Evolutionary conservation across 2,888 invertebrate genomes (phyloP).

Genomic region (Pseudococcus longispinus): DNA sequence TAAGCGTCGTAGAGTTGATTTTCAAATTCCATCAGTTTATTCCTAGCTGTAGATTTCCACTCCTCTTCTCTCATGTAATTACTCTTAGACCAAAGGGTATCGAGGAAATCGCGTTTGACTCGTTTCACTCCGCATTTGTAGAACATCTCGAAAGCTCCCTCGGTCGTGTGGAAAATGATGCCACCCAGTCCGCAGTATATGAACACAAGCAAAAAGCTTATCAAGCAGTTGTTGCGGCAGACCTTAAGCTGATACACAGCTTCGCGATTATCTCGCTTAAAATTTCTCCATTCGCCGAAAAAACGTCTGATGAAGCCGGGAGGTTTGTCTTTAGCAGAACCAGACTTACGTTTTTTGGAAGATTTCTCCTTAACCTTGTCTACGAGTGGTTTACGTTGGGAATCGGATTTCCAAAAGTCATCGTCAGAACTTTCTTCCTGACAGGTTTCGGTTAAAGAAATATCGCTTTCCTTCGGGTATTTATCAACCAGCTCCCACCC

Average conservation of each 20-base stretch:
- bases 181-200: conserved; percentile 81
- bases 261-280: conserved; percentile 66
- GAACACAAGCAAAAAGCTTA: conserved; percentile 73
- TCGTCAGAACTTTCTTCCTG: conserved; percentile 58
- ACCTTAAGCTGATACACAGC: conserved; percentile 68
- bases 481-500: conserved; percentile 43
- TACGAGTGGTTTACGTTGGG: conserved; percentile 51
- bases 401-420: conserved; percentile 59
- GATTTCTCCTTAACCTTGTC: not conserved
- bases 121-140: conserved; percentile 88
- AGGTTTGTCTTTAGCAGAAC: not conserved
- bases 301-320: not conserved
- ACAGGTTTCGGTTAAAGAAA: not conserved
- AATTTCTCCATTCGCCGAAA: conserved; percentile 60
- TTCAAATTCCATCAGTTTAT: conserved; percentile 82
- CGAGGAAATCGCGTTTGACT: conserved; percentile 85
- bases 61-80: conserved; percentile 85
- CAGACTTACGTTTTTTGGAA: not conserved
- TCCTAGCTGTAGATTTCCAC: conserved; percentile 86
- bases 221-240: conserved; percentile 73
- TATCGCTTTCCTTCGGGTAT: conserved; percentile 47
- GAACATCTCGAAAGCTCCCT: conserved; percentile 83
- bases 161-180: conserved; percentile 79
- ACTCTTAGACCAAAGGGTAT: conserved; percentile 76
- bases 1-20: conserved; percentile 83